phyloP scores from a whole-genome alignment of 1,140 invertebrate species.

The Aporrectodea caliginosa region DNA sequence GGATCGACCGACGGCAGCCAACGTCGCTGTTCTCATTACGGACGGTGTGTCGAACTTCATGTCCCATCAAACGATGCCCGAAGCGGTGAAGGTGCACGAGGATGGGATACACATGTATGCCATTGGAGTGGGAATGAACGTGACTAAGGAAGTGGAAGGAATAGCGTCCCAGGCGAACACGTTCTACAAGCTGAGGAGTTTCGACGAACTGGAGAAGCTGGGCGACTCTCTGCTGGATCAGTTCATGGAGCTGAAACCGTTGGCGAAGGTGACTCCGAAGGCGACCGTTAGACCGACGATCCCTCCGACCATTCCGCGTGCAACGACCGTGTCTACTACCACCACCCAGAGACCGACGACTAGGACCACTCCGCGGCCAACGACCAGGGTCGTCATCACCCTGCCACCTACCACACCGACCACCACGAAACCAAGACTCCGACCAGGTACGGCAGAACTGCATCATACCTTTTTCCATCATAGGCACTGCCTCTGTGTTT shows the following conservation, averaged over 20 bases:
- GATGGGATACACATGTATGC: conserved; percentile 39
- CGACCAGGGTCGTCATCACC: neutral
- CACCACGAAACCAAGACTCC: neutral
- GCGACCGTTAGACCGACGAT: too few relatives aligned
- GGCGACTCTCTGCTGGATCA: neutral
- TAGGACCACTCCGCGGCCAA: neutral
- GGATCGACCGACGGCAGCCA: neutral
- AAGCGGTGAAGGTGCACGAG: conserved; percentile 34
- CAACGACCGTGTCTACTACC: too few relatives aligned
- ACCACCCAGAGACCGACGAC: too few relatives aligned
- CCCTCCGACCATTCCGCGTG: too few relatives aligned
- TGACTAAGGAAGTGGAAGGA: conserved; percentile 36
- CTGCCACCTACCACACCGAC: neutral
- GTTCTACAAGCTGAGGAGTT: neutral
- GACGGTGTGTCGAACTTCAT: conserved; percentile 38
- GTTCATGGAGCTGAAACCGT: neutral
- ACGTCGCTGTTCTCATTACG: neutral
- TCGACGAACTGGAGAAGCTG: neutral
- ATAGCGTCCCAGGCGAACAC: conserved; percentile 31
- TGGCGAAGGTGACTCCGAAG: too few relatives aligned
- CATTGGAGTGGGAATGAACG: conserved; percentile 38
- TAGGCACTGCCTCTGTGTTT: too few relatives aligned
- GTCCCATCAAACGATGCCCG: conserved; percentile 36
- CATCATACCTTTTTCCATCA: too few relatives aligned
- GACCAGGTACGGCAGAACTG: too few relatives aligned